Evolutionary conservation across 2,113 vertebrate species (phyloP).

Genomic region (Cyanoliseus patagonus): DNA sequence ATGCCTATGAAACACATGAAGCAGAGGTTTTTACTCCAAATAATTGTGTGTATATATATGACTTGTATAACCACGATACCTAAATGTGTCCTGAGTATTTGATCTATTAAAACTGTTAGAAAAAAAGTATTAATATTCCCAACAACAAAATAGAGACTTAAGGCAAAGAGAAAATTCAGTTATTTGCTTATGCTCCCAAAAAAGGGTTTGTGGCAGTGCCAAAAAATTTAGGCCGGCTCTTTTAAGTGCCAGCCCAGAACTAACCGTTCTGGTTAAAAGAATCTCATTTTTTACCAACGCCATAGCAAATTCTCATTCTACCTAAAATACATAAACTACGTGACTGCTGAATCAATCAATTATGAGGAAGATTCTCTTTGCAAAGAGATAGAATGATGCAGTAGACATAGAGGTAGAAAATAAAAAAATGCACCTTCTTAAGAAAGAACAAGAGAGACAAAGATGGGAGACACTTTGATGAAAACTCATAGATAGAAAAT

Average conservation of each 20-base stretch:
- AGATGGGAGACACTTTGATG: neutral
- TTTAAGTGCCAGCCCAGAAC: neutral
- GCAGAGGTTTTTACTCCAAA: rapidly evolving
- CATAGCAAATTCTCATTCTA: neutral
- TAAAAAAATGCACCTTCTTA: neutral
- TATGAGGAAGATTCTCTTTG: neutral
- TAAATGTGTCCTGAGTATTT: neutral
- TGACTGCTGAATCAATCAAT: neutral
- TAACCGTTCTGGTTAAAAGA: neutral
- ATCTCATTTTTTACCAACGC: neutral
- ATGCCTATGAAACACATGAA: neutral
- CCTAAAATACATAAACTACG: neutral
- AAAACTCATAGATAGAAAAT: neutral
- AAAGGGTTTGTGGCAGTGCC: neutral
- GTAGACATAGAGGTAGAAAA: neutral
- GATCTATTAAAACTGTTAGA: neutral
- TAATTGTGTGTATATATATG: neutral
- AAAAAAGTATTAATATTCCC: neutral
- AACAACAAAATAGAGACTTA: neutral
- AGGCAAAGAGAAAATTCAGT: neutral
- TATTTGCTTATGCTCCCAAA: neutral
- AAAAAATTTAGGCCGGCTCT: neutral
- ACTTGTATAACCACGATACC: neutral
- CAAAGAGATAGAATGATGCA: neutral
- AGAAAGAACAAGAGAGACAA: neutral